Conservation (phyloP, 2,113 vertebrate genomes). For the Gallinago undulata region DNA sequence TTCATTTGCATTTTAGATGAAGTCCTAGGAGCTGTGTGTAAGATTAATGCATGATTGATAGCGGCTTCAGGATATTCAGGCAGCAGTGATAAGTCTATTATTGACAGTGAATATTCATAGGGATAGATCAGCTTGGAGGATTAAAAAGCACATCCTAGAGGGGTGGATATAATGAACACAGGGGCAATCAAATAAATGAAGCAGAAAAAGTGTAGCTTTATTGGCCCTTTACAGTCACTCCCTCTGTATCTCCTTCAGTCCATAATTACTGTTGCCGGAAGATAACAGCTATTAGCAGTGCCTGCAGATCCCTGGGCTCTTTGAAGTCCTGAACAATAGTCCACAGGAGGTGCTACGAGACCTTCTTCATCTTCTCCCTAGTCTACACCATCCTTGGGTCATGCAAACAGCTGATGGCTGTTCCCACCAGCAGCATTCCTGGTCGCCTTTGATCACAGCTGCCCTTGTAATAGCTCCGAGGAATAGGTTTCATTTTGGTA, state of each 20-base stretch:
- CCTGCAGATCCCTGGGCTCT: conserved; percentile 2
- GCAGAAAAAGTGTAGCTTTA: not conserved
- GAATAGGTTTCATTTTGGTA: not conserved
- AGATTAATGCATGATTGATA: conserved; percentile 12
- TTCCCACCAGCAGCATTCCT: not conserved
- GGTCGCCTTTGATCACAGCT: not conserved
- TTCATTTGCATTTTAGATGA: conserved; percentile 3
- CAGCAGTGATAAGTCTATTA: not conserved
- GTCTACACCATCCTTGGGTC: not conserved
- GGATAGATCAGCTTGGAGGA: not conserved
- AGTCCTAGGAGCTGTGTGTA: not conserved
- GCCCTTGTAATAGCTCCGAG: not conserved
- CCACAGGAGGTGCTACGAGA: not conserved
- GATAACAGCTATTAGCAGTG: not conserved
- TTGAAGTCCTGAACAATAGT: conserved; percentile 35
- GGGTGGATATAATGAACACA: not conserved
- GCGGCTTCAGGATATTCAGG: conserved; percentile 11
- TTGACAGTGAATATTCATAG: conserved; percentile 40
- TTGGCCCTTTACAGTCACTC: not conserved
- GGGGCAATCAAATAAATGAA: conserved; percentile 9
- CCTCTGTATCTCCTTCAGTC: not conserved
- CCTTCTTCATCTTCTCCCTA: not conserved
- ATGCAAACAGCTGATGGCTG: not conserved
- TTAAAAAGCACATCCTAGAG: conserved; percentile 18
- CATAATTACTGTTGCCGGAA: not conserved